These are phyloP conservation scores for Temnothorax ravouxi DNA, from an alignment of 2,888 invertebrate genomes.

Conservation along the genomic window DNA sequence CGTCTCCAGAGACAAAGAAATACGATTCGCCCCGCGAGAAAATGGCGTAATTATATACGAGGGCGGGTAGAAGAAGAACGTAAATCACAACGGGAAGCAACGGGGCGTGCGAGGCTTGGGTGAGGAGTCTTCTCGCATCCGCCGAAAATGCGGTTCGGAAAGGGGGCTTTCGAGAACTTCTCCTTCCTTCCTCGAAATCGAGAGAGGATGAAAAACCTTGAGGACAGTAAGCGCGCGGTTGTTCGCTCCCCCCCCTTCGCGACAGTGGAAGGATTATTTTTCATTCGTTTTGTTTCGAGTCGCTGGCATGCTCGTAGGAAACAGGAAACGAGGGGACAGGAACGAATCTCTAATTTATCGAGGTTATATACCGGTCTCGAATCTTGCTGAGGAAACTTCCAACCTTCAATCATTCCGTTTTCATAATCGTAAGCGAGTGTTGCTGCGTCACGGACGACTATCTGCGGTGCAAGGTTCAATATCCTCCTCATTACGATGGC, in stretches of 20 bases:
- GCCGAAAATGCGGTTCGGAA: slow-evolving; percentile 25
- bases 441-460: slow-evolving; percentile 27
- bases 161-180: slow-evolving; percentile 10
- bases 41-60: slow-evolving; percentile 76
- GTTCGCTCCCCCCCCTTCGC: neutral
- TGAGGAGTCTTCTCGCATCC: slow-evolving; percentile 27
- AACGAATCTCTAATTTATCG: slow-evolving; percentile 23
- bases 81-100: slow-evolving; percentile 72
- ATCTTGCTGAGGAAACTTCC: slow-evolving; percentile 4
- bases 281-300: neutral
- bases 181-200: neutral
- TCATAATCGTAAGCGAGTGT: slow-evolving; percentile 25
- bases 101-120: slow-evolving; percentile 33
- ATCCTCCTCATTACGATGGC: slow-evolving; percentile 53
- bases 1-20: slow-evolving; percentile 75
- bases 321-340: slow-evolving; percentile 27
- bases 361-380: neutral
- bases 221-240: neutral
- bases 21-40: slow-evolving; percentile 72
- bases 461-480: slow-evolving; percentile 56
- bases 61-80: slow-evolving; percentile 65
- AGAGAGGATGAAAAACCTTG: slow-evolving; percentile 23
- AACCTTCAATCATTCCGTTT: slow-evolving; percentile 19
- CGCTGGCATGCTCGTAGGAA: neutral
- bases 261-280: neutral